Conservation (phyloP, 2,888 invertebrate genomes). For the Choreutis nemorana region DNA sequence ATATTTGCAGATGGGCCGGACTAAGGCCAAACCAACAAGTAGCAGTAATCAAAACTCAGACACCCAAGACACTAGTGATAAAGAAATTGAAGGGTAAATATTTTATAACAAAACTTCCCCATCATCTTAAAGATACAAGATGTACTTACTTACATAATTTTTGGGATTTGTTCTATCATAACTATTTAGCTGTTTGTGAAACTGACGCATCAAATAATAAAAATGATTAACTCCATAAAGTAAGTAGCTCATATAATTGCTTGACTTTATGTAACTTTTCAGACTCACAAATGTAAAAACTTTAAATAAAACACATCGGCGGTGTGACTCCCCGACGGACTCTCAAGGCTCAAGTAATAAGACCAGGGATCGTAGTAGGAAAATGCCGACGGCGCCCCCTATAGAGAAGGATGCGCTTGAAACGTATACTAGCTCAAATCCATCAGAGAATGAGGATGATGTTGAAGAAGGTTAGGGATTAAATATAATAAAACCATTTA, state of each 20-base stretch:
- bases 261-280: slow-evolving; percentile 9
- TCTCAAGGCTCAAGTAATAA: no score
- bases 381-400: slow-evolving; percentile 23
- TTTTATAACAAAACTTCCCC: no score
- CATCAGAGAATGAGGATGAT: slow-evolving; percentile 29
- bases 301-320: slow-evolving; percentile 30
- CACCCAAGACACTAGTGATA: slow-evolving; percentile 41
- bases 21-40: slow-evolving; percentile 40
- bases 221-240: neutral
- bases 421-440: slow-evolving; percentile 38
- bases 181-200: no score
- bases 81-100: slow-evolving; percentile 60
- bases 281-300: slow-evolving; percentile 42
- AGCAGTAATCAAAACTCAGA: slow-evolving; percentile 50
- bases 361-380: no score
- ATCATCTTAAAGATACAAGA: no score
- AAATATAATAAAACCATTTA: neutral
- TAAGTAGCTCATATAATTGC: no score
- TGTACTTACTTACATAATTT: no score
- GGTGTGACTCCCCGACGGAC: slow-evolving; percentile 24
- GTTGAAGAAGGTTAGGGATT: slow-evolving; percentile 20
- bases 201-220: neutral
- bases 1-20: slow-evolving; percentile 50
- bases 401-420: slow-evolving; percentile 34
- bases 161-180: no score